These are phyloP conservation scores for Intellagama lesueurii DNA, from an alignment of 2,797 vertebrate species.

Conservation along the genomic window DNA sequence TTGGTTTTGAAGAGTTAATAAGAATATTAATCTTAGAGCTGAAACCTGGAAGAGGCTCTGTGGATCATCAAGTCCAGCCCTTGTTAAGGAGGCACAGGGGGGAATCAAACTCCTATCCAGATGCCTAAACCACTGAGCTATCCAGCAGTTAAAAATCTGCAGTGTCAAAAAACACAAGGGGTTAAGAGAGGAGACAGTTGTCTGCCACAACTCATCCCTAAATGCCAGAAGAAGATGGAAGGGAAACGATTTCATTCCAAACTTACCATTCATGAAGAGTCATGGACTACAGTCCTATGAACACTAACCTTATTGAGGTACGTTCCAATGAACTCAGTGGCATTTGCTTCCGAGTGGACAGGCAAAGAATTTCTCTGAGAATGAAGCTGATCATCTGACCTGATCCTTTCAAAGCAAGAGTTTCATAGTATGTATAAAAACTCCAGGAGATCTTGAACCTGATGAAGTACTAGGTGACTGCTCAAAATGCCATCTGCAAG, in stretches of 20 bases:
- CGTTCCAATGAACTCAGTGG: neutral
- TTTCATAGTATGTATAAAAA: neutral
- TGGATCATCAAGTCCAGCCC: too few species aligned
- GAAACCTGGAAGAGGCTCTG: too few species aligned
- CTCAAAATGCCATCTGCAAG: neutral
- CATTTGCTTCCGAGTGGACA: neutral
- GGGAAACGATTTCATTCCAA: neutral
- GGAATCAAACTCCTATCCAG: too few species aligned
- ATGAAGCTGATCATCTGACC: neutral
- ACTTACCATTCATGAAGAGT: neutral
- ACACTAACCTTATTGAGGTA: too few species aligned
- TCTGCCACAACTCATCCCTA: conserved; percentile 6
- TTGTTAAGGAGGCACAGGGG: too few species aligned
- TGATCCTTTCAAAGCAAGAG: neutral
- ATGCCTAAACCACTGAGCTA: too few species aligned
- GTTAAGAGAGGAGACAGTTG: neutral
- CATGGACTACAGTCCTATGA: neutral
- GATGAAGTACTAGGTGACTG: neutral
- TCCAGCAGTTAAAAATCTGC: neutral
- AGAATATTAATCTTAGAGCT: too few species aligned
- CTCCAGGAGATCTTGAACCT: neutral
- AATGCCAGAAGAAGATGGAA: neutral
- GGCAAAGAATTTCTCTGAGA: neutral
- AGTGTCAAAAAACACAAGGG: conserved; percentile 9
- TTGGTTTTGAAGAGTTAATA: conserved; percentile 39